Percentiles rank a stretch among this genome's conserved stretches.
Conservation (phyloP, 2,888 invertebrate genomes). For the Polydesmus complanatus region DNA sequence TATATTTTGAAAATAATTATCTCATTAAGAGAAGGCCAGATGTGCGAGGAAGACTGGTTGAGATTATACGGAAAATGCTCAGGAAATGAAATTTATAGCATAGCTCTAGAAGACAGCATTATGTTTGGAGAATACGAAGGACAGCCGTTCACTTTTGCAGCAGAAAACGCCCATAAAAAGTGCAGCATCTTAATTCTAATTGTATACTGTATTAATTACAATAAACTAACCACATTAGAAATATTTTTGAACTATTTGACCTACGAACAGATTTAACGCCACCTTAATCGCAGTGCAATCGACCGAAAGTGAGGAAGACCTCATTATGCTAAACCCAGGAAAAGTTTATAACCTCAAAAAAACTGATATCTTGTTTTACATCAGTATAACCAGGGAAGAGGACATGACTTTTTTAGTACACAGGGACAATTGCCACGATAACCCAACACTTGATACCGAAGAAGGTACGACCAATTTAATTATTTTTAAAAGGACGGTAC, state of each 20-base stretch:
- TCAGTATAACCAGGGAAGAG: conserved; percentile 36
- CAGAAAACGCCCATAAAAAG: conserved; percentile 39
- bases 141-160: conserved; percentile 38
- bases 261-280: conserved; percentile 35
- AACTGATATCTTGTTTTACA: conserved; percentile 35
- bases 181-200: conserved; percentile 24
- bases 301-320: conserved; percentile 24
- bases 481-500: no score
- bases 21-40: conserved; percentile 36
- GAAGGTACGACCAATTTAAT: not conserved
- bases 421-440: conserved; percentile 11
- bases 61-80: conserved; percentile 37
- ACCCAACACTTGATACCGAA: not conserved
- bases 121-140: conserved; percentile 40
- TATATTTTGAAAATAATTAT: not conserved
- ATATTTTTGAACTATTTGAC: not conserved
- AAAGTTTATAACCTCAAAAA: conserved; percentile 35
- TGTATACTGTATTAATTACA: not conserved
- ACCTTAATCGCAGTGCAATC: conserved; percentile 36
- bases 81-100: conserved; percentile 40
- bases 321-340: conserved; percentile 37
- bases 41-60: conserved; percentile 38
- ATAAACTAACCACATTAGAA: not conserved
- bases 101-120: conserved; percentile 31
- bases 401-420: conserved; percentile 30